Conservation (phyloP, 2,888 invertebrate species). For the Melipona beecheii region DNA sequence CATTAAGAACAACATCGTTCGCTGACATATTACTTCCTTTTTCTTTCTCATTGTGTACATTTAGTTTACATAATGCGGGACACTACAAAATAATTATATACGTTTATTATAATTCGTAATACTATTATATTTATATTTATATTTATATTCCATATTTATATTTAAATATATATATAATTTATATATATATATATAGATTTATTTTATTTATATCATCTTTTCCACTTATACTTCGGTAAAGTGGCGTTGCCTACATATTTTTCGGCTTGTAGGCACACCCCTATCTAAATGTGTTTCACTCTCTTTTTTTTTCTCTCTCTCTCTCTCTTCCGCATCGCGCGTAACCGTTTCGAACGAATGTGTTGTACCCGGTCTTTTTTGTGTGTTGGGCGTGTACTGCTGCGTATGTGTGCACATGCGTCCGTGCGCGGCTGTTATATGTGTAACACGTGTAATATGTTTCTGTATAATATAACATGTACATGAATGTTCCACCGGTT, state of each 20-base stretch:
- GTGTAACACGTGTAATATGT: conserved; percentile 32
- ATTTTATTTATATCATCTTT: conserved; percentile 70
- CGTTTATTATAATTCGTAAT: conserved; percentile 76
- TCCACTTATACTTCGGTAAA: conserved; percentile 68
- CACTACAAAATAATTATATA: conserved; percentile 83
- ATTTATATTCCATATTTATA: conserved; percentile 84
- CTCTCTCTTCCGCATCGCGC: conserved; percentile 85
- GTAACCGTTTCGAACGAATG: conserved; percentile 71
- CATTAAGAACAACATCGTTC: conserved; percentile 38
- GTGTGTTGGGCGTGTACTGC: conserved; percentile 41
- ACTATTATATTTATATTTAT: conserved; percentile 79
- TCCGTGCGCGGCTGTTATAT: conserved; percentile 16
- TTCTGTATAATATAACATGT: conserved; percentile 54
- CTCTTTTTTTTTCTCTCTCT: conserved; percentile 81
- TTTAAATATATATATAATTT: conserved; percentile 83
- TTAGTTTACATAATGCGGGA: conserved; percentile 83
- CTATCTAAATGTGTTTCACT: conserved; percentile 70
- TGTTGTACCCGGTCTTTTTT: conserved; percentile 72
- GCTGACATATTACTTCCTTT: conserved; percentile 42
- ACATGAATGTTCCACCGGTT: conserved; percentile 57
- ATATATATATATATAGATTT: conserved; percentile 67
- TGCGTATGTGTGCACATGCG: conserved; percentile 35
- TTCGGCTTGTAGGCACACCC: conserved; percentile 67
- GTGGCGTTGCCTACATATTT: conserved; percentile 58
- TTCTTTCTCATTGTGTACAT: conserved; percentile 76